phyloP scores from a whole-genome alignment of 2,888 invertebrate species.

The Neoscelio sp. region DNA sequence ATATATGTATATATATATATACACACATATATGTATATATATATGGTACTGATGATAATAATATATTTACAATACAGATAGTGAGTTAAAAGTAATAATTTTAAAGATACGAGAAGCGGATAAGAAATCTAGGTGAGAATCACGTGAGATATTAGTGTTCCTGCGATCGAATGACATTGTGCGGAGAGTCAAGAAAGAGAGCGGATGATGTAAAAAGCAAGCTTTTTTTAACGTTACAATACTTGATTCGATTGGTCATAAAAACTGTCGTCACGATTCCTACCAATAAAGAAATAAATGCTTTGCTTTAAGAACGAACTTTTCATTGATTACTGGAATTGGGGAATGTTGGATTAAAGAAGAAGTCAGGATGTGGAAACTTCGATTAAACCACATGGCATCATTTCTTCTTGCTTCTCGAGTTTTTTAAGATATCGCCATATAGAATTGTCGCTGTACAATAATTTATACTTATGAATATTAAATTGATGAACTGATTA shows the following conservation, averaged over 20 bases:
- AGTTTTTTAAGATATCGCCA: no score
- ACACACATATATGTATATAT: no score
- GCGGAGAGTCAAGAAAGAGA: constrained; percentile 47
- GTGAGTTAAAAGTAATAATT: constrained; percentile 63
- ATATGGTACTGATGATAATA: constrained; percentile 61
- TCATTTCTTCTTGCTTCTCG: no score
- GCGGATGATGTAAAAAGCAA: constrained; percentile 53
- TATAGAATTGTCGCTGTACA: no score
- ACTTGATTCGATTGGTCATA: constrained; percentile 47
- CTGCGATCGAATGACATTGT: constrained; percentile 57
- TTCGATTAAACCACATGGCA: no score
- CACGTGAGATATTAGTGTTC: constrained; percentile 64
- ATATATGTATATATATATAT: no score
- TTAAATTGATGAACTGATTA: no score
- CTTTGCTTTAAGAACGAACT: constrained; percentile 57
- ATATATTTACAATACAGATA: constrained; percentile 64
- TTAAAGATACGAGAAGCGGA: constrained; percentile 53
- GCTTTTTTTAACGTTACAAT: constrained; percentile 59
- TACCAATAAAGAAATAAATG: constrained; percentile 65
- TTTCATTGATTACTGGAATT: no score
- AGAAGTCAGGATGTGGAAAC: no score
- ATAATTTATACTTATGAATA: no score
- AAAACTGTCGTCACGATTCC: constrained; percentile 56
- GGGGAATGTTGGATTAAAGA: no score
- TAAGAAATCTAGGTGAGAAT: constrained; percentile 60